Conservation (phyloP, 2,113 vertebrate species). For the Oryzias woworae region DNA sequence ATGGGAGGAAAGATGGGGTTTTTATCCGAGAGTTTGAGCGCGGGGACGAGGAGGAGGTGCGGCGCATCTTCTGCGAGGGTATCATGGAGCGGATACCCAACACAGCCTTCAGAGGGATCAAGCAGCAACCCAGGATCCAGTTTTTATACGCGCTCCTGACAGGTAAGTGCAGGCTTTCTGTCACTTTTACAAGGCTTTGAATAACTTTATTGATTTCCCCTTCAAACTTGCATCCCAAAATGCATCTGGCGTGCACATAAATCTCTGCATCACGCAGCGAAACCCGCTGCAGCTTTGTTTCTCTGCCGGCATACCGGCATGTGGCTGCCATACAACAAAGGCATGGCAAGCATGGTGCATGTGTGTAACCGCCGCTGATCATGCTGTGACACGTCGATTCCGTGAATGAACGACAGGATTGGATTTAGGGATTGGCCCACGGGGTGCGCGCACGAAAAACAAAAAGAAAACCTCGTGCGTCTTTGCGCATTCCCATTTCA, state of each 20-base stretch:
- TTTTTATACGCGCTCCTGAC: conserved; percentile 87
- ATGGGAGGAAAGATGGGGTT: conserved; percentile 75
- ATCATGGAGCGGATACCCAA: conserved; percentile 96
- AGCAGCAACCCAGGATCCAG: conserved; percentile 86
- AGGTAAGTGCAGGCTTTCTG: conserved; percentile 77
- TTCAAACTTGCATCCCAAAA: not conserved
- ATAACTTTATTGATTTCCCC: conserved; percentile 9
- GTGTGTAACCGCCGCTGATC: conserved; percentile 45
- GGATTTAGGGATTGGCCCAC: conserved; percentile 52
- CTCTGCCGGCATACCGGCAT: conserved; percentile 36
- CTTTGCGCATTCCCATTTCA: conserved; percentile 6
- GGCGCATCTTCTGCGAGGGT: conserved; percentile 93
- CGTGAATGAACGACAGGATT: conserved; percentile 67
- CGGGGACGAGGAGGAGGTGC: conserved; percentile 85
- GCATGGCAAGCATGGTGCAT: conserved; percentile 67
- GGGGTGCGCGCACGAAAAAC: conserved; percentile 55
- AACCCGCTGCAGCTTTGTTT: conserved; percentile 28
- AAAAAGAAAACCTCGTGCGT: conserved; percentile 9
- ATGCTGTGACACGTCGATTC: conserved; percentile 55
- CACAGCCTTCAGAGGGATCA: conserved; percentile 89
- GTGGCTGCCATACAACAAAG: conserved; percentile 68
- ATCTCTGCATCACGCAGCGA: conserved; percentile 1
- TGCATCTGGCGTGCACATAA: conserved; percentile 10
- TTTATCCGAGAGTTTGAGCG: conserved; percentile 90
- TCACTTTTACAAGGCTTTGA: not conserved